Conservation (phyloP, 2,888 invertebrate genomes). For the Uloborus plumipes region DNA sequence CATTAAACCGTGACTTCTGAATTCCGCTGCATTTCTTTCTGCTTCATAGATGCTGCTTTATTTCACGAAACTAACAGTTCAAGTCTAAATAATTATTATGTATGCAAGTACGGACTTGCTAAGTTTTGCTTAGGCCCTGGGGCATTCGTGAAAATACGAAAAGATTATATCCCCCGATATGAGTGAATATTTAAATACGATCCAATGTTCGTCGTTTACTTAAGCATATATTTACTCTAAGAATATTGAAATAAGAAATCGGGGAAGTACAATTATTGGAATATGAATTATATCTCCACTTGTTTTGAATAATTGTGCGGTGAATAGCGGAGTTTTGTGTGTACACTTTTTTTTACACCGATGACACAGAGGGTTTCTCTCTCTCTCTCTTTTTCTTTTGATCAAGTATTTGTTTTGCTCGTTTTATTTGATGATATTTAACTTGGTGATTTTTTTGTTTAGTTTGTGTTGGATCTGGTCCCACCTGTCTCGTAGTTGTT, state of each 20-base stretch:
- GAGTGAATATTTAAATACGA: constrained; percentile 40
- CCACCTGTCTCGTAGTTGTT: no score
- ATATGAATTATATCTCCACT: constrained; percentile 39
- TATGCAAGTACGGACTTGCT: constrained; percentile 15
- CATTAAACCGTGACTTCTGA: neutral
- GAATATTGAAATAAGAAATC: constrained; percentile 15
- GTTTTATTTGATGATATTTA: no score
- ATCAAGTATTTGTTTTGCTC: no score
- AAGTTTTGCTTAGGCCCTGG: constrained; percentile 4
- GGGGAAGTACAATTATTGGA: constrained; percentile 37
- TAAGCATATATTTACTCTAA: constrained; percentile 37
- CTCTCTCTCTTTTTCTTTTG: no score
- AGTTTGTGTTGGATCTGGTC: no score
- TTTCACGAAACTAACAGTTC: constrained; percentile 9
- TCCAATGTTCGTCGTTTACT: constrained; percentile 34
- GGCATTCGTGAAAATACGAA: constrained; percentile 13
- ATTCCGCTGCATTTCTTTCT: constrained; percentile 12
- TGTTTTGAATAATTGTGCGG: constrained; percentile 37
- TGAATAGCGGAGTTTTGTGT: neutral
- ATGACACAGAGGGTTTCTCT: no score
- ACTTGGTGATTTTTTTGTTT: no score
- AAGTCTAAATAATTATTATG: constrained; percentile 47
- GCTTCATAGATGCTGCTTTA: neutral
- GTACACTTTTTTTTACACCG: neutral
- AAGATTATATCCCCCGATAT: constrained; percentile 21